A percentile compares a stretch with the other conserved stretches of the same genome.
These are phyloP conservation scores for Geopemphigus sp. DNA, from an alignment of 1,140 invertebrate genomes.

Conservation along the genomic window DNA sequence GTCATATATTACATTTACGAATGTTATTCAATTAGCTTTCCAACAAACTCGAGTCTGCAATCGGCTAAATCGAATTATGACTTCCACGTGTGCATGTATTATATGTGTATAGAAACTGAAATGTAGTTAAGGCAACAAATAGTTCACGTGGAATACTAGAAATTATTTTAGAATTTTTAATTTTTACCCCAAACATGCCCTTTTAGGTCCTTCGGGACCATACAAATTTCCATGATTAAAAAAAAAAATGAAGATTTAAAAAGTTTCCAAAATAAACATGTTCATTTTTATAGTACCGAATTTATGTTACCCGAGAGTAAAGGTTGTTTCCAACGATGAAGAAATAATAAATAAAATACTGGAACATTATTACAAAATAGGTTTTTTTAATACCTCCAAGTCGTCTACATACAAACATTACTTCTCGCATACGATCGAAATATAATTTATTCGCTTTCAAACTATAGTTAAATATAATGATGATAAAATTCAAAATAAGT, in stretches of 20 bases:
- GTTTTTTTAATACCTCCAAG: no score
- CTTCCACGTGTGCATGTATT: neutral
- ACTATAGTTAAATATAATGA: neutral
- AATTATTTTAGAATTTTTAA: constrained; percentile 47
- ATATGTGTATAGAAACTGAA: constrained; percentile 12
- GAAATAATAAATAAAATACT: constrained; percentile 13
- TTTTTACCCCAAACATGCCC: neutral
- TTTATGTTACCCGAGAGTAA: constrained; percentile 10
- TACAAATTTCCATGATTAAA: constrained; percentile 16
- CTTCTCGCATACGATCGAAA: neutral
- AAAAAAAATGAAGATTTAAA: constrained; percentile 18
- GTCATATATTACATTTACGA: constrained; percentile 43
- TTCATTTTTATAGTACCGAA: constrained; percentile 3
- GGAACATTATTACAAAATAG: neutral
- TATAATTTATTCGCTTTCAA: neutral
- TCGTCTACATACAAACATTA: neutral
- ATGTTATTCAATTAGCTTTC: constrained; percentile 43
- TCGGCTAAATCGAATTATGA: constrained; percentile 35
- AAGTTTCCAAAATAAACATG: constrained; percentile 27
- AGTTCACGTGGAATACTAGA: constrained; percentile 24
- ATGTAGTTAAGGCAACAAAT: constrained; percentile 25
- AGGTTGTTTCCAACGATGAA: neutral
- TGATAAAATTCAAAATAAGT: no score
- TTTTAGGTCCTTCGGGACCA: neutral
- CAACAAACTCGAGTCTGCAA: constrained; percentile 34